These are phyloP conservation scores for Pterostichus niger DNA, from an alignment of 2,888 invertebrate species.

Conservation along the genomic window DNA sequence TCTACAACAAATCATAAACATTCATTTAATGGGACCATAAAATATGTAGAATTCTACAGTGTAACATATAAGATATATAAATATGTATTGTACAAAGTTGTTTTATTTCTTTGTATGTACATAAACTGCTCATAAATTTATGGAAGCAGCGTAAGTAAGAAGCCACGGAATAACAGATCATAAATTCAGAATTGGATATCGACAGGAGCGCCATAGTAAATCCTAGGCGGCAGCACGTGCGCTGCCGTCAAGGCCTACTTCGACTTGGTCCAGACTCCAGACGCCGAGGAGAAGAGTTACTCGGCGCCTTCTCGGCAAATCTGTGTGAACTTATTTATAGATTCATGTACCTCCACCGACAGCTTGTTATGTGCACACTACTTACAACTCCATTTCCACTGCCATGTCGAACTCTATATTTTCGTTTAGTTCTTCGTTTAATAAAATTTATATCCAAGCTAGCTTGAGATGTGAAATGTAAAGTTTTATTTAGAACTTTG, in stretches of 20 bases:
- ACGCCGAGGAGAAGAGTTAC: slow-evolving; percentile 16
- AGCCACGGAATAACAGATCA: slow-evolving; percentile 59
- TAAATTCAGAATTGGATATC: slow-evolving; percentile 63
- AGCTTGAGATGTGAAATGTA: slow-evolving; percentile 10
- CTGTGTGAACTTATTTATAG: slow-evolving; percentile 50
- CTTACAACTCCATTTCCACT: slow-evolving; percentile 37
- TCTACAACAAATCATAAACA: background rate
- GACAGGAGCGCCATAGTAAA: slow-evolving; percentile 50
- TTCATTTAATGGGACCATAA: background rate
- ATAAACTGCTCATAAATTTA: slow-evolving; percentile 49
- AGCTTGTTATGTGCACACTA: slow-evolving; percentile 34
- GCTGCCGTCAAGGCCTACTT: slow-evolving; percentile 6
- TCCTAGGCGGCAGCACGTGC: slow-evolving; percentile 41
- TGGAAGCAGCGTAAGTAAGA: slow-evolving; percentile 54
- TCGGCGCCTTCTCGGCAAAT: slow-evolving; percentile 25
- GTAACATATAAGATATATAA: background rate
- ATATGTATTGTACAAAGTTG: slow-evolving; percentile 43
- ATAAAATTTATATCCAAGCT: slow-evolving; percentile 39
- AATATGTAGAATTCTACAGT: slow-evolving; percentile 1
- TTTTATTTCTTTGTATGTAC: slow-evolving; percentile 51
- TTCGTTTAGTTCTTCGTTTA: slow-evolving; percentile 47
- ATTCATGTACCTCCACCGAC: slow-evolving; percentile 41
- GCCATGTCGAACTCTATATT: slow-evolving; percentile 24
- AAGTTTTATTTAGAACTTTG: slow-evolving; percentile 33
- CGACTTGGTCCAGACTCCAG: background rate